A percentile compares a stretch with the other conserved stretches of the same genome.
Evolutionary conservation across 2,888 invertebrate species (phyloP).

Genomic region (Theretra japonica): DNA sequence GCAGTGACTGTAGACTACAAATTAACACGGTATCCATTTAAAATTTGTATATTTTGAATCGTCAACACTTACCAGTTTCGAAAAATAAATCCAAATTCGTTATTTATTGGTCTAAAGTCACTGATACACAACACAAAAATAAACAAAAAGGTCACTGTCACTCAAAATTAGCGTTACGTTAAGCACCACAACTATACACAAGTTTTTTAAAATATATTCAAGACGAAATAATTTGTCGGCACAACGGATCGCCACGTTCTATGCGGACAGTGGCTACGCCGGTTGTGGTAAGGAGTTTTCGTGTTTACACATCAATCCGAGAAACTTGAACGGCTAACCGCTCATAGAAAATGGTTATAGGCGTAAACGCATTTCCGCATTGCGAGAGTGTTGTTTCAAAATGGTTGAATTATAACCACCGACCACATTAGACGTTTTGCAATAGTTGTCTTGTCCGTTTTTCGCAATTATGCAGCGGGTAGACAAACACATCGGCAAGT

Average conservation of each 20-base stretch:
- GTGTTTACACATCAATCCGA: slow-evolving; percentile 68
- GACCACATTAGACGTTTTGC: slow-evolving; percentile 55
- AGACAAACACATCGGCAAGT: slow-evolving; percentile 43
- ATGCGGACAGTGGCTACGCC: slow-evolving; percentile 73
- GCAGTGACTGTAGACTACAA: not conserved
- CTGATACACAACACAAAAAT: slow-evolving; percentile 58
- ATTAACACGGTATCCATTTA: not conserved
- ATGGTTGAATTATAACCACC: slow-evolving; percentile 64
- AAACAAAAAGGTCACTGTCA: slow-evolving; percentile 63
- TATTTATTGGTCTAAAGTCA: slow-evolving; percentile 57
- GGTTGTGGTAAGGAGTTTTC: slow-evolving; percentile 70
- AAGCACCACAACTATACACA: not conserved
- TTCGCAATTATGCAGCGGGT: slow-evolving; percentile 56
- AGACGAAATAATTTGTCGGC: slow-evolving; percentile 38
- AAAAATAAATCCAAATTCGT: slow-evolving; percentile 50
- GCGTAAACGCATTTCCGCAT: slow-evolving; percentile 65
- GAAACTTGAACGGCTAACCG: slow-evolving; percentile 57
- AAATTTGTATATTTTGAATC: too few species aligned
- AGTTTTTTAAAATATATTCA: slow-evolving; percentile 31
- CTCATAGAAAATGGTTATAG: slow-evolving; percentile 63
- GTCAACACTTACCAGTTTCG: slow-evolving; percentile 51
- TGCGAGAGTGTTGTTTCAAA: slow-evolving; percentile 60
- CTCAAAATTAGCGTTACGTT: slow-evolving; percentile 37
- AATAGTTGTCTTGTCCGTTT: slow-evolving; percentile 61
- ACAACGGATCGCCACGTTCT: slow-evolving; percentile 71